phyloP scores from a whole-genome alignment of 2,113 vertebrate species.

The Macrotus californicus region DNA sequence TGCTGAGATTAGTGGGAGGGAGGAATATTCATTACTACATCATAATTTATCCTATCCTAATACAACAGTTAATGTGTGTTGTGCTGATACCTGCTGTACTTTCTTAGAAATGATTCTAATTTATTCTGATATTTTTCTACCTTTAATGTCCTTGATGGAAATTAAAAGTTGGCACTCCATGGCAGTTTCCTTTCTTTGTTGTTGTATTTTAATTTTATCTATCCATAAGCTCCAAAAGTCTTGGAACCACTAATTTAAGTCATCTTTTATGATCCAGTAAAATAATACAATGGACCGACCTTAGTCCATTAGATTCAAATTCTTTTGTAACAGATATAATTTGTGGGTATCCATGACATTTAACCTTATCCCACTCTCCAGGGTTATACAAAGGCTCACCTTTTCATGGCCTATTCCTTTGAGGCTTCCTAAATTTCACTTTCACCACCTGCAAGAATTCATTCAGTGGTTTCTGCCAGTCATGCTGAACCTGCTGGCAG shows the following conservation, averaged over 20 bases:
- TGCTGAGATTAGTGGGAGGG: accelerated
- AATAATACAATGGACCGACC: not conserved
- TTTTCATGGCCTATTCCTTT: not conserved
- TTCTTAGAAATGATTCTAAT: constrained; percentile 23
- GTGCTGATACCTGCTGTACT: not conserved
- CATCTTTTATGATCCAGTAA: not conserved
- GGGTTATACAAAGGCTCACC: not conserved
- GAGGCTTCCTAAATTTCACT: not conserved
- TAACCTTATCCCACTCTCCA: not conserved
- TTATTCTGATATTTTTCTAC: not conserved
- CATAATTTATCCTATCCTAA: not conserved
- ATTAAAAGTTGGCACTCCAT: not conserved
- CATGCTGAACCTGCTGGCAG: not conserved
- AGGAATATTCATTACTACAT: not conserved
- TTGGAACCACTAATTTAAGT: not conserved
- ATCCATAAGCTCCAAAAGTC: not conserved
- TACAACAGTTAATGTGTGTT: not conserved
- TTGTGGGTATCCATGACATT: not conserved
- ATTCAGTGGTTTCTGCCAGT: not conserved
- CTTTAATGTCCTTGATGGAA: not conserved
- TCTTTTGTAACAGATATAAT: not conserved
- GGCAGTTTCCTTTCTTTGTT: not conserved
- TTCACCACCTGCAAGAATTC: not conserved
- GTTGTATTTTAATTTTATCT: not conserved
- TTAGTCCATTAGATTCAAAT: not conserved